Percentiles rank a stretch among this genome's conserved stretches.
Evolutionary conservation across 1,140 invertebrate species (phyloP).

Genomic region (Drosophila tristis): DNA sequence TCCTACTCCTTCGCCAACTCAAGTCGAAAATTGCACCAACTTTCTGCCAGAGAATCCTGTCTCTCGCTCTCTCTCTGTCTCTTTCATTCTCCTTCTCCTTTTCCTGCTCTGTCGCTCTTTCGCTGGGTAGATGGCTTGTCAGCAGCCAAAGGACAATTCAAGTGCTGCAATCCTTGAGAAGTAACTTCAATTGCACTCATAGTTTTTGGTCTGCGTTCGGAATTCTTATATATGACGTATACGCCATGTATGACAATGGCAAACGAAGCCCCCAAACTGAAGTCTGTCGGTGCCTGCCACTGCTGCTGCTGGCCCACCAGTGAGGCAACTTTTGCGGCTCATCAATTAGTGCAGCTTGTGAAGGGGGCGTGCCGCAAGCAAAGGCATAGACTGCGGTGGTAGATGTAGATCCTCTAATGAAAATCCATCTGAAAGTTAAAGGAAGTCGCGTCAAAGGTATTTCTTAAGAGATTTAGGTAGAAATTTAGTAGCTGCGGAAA

Average conservation of each 20-base stretch:
- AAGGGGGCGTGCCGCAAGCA: conserved; percentile 6
- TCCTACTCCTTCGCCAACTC: conserved; percentile 58
- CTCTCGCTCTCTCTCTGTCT: not conserved
- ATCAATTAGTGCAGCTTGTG: conserved; percentile 46
- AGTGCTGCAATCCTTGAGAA: conserved; percentile 70
- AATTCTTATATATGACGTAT: conserved; percentile 65
- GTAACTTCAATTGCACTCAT: conserved; percentile 78
- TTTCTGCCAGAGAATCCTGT: conserved; percentile 65
- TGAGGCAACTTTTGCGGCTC: conserved; percentile 15
- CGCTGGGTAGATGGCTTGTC: conserved; percentile 41
- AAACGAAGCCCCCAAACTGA: conserved; percentile 18
- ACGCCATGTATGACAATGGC: conserved; percentile 58
- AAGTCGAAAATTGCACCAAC: conserved; percentile 78
- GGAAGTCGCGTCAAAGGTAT: too few species aligned
- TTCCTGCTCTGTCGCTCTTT: not conserved
- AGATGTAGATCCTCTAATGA: not conserved
- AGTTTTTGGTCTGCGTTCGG: conserved; percentile 35
- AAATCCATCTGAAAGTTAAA: conserved; percentile 1
- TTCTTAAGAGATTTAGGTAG: not conserved
- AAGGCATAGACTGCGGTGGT: too few species aligned
- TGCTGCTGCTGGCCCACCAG: conserved; percentile 5
- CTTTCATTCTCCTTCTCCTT: not conserved
- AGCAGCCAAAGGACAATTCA: conserved; percentile 63
- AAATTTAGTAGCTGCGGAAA: not conserved
- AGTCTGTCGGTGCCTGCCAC: not conserved